Base-by-base conservation (phyloP, 2,113 vertebrate species). In the Oplegnathus fasciatus region DNA sequence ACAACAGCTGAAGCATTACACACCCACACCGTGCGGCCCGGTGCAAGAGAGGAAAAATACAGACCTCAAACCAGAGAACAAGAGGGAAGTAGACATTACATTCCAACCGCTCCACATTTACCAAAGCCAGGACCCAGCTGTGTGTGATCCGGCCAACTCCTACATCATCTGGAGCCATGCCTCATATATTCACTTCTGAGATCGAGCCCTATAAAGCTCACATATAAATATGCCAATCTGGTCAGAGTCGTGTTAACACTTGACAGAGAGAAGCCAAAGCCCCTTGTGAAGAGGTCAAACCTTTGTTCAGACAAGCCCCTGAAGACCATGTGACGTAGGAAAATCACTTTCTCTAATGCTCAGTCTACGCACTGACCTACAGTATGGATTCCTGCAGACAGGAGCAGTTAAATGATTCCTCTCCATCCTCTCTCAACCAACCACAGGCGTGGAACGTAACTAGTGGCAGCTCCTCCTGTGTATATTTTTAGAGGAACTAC, bases 41-140 rank as follows among this genome's bases (percentile, higher is more conserved):
- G 85, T 22, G 40, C 83, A 68, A 34, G 64, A 82, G 77, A 90
- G 79, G 85, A 83, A 87, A 91, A 91, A 91, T 65, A 83, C 83
- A 87, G 71, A 88, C 89, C 90, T 88, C 86, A 91, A 86, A 88
- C 74, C 80, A 82, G 75, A 50, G 82, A 86, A 86, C 88, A 67
- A 86, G 83, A 75, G 65, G 65, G 65, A 87, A 88, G 89, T 54
- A 87, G 90, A 89, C 86, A 80, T 86, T 83, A 69, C 75, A 89
- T 84, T 89, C 83, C 83, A 54, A 82, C 86, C 75, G 6, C 88
- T 80, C 82, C 89, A 30, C 78, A 68, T 83, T 80, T 9, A 83
- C 77, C 86, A 82, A 74, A 92, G 87, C 88, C 82, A 85, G 64
- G 77, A 66, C 74, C 85, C 90, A 91, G 91, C 93, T 92, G 90